phyloP scores from a whole-genome alignment of 2,797 vertebrate genomes.

The Poecilia wingei region DNA sequence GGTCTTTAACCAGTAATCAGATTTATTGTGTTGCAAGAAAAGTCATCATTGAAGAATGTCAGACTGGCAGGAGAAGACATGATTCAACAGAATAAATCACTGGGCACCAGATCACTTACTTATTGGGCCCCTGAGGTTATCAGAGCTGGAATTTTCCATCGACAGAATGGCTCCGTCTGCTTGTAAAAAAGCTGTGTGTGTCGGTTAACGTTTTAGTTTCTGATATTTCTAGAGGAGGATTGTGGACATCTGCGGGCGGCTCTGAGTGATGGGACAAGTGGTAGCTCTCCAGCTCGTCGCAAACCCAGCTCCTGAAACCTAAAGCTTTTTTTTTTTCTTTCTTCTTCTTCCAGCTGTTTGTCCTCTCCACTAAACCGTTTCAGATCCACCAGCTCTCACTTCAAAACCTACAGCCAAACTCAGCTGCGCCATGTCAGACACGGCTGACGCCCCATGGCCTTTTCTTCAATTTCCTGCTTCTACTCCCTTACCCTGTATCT shows the following conservation, averaged over 20 bases:
- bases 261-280: slow-evolving; percentile 74
- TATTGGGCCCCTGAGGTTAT: slow-evolving; percentile 75
- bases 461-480: slow-evolving; percentile 48
- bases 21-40: slow-evolving; percentile 68
- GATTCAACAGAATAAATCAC: slow-evolving; percentile 79
- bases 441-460: slow-evolving; percentile 26
- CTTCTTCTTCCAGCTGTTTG: slow-evolving; percentile 70
- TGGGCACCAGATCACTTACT: slow-evolving; percentile 77
- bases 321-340: slow-evolving; percentile 52
- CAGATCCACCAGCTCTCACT: slow-evolving; percentile 52
- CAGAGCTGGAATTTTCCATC: slow-evolving; percentile 76
- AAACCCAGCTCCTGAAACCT: slow-evolving; percentile 55
- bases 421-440: slow-evolving; percentile 38
- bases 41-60: slow-evolving; percentile 78
- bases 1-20: slow-evolving; percentile 71
- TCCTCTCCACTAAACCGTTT: slow-evolving; percentile 56
- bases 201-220: slow-evolving; percentile 41
- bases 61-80: slow-evolving; percentile 79
- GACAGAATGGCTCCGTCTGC: slow-evolving; percentile 41
- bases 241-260: slow-evolving; percentile 41
- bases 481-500: slow-evolving; percentile 48
- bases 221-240: slow-evolving; percentile 50
- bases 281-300: slow-evolving; percentile 38
- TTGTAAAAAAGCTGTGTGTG: slow-evolving; percentile 32
- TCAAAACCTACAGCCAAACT: slow-evolving; percentile 33